phyloP scores from a whole-genome alignment of 2,888 invertebrate genomes.

The Brachyptera risi region DNA sequence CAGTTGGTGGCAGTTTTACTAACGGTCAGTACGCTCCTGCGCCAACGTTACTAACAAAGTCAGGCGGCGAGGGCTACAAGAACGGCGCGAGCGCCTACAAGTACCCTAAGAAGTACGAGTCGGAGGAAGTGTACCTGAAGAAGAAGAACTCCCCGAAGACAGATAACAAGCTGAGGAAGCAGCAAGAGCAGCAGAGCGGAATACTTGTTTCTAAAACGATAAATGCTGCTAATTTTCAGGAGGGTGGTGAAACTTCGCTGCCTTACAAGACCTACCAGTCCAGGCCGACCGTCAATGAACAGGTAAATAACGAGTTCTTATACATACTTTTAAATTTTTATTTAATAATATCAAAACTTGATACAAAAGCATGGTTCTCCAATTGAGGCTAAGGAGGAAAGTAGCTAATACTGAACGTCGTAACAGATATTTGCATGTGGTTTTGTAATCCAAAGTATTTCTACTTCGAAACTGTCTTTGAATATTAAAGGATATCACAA shows the following conservation, averaged over 20 bases:
- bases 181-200: slow-evolving; percentile 2
- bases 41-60: neutral
- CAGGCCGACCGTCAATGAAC: neutral
- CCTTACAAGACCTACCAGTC: neutral
- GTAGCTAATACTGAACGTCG: too few species aligned
- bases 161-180: slow-evolving; percentile 6
- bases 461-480: too few species aligned
- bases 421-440: too few species aligned
- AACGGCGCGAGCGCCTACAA: slow-evolving; percentile 45
- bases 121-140: slow-evolving; percentile 30
- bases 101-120: slow-evolving; percentile 57
- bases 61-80: neutral
- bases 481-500: too few species aligned
- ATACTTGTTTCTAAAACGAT: slow-evolving; percentile 18
- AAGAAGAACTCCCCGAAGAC: slow-evolving; percentile 6
- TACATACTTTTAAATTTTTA: too few species aligned
- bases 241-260: neutral
- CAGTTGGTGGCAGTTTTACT: neutral
- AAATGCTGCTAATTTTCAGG: slow-evolving; percentile 23
- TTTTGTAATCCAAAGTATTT: too few species aligned
- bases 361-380: too few species aligned
- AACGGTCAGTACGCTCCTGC: neutral
- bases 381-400: too few species aligned
- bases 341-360: too few species aligned
- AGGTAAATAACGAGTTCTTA: slow-evolving; percentile 4